A percentile compares a stretch with the other conserved stretches of the same genome.
phyloP scores from a whole-genome alignment of 1,140 invertebrate species.

The Sogatella furcifera region DNA sequence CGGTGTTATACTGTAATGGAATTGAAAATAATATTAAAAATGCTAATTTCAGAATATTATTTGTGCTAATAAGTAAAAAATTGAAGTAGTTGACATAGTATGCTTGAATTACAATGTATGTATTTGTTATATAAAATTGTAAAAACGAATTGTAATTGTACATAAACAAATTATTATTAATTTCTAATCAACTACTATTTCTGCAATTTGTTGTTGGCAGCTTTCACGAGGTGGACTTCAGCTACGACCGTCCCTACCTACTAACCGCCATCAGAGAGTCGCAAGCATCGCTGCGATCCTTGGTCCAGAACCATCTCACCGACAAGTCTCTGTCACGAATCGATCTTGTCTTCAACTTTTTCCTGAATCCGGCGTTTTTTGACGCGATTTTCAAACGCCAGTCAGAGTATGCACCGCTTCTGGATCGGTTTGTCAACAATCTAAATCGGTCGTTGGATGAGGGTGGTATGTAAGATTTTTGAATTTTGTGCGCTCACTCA shows the following conservation, averaged over 20 bases:
- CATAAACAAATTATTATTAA: no score
- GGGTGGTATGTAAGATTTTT: slow-evolving; percentile 43
- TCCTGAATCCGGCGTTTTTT: slow-evolving; percentile 59
- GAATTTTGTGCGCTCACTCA: no score
- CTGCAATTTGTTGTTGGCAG: background rate
- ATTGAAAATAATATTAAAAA: no score
- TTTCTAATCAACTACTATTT: no score
- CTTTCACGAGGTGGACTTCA: slow-evolving; percentile 61
- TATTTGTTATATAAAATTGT: no score
- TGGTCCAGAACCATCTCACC: slow-evolving; percentile 72
- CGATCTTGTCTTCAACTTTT: slow-evolving; percentile 73
- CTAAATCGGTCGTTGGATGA: slow-evolving; percentile 73
- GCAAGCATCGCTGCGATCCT: slow-evolving; percentile 49
- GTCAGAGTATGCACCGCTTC: slow-evolving; percentile 51
- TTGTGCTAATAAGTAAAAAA: no score
- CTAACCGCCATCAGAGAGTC: slow-evolving; percentile 56
- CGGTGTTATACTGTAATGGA: no score
- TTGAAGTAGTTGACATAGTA: no score
- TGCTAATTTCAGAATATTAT: no score
- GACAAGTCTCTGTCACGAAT: slow-evolving; percentile 76
- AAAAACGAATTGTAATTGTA: no score
- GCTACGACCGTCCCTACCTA: slow-evolving; percentile 72
- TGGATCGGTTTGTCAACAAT: slow-evolving; percentile 58
- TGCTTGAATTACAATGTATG: no score
- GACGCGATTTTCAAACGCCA: slow-evolving; percentile 64